Base-by-base conservation (phyloP, 2,888 invertebrate species). In the Crematogaster levior region DNA sequence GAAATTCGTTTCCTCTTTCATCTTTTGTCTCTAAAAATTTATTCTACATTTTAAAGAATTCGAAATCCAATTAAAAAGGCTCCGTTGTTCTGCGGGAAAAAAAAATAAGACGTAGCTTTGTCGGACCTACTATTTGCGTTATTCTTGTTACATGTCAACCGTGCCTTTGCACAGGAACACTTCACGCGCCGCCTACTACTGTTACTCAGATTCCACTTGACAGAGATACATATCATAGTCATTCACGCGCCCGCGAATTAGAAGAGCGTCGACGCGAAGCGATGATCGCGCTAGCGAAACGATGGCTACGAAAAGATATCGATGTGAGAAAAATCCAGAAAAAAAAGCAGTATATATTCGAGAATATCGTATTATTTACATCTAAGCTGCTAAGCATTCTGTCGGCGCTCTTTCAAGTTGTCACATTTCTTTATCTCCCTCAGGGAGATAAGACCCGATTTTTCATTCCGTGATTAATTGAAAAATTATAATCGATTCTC, bases 201-300 rank as follows among this genome's bases (percentile, higher is more conserved):
- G 63, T 53, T 53, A 10, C 51, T 18, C 34, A 51, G 24, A 53
- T 53, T 70, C 53, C 51, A 70, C 34, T 53, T 53, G 53, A 70
- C 37, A 53, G 37, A 53, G 53, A 53, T 53, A 70, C 18, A 24
- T 70, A 70, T 70, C 53, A 37, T 12, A 37, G 24, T 53, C 53
- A 70, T 70, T 70, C 34, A 37, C 24, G 53, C 37, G 51, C 10
- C 51, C 18, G 53, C 53, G 37, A 70, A 70, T 70, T 70, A 37
- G 37, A 1, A 18, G 7, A 53, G 37, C 24, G 70, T 24, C 37
- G 24, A 37, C 51, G 70, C 53, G 37, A 70, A 51, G 37, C 53
- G 37, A 70, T 24, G 21, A 51, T 70, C 68, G 21, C 15, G 9
- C 9, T 65, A 40, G 4, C 15, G 34, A 68, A 34, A 51, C 15